A percentile compares a stretch with the other conserved stretches of the same genome.
phyloP scores from a whole-genome alignment of 2,888 invertebrate species.

The Oxytorus armatus region DNA sequence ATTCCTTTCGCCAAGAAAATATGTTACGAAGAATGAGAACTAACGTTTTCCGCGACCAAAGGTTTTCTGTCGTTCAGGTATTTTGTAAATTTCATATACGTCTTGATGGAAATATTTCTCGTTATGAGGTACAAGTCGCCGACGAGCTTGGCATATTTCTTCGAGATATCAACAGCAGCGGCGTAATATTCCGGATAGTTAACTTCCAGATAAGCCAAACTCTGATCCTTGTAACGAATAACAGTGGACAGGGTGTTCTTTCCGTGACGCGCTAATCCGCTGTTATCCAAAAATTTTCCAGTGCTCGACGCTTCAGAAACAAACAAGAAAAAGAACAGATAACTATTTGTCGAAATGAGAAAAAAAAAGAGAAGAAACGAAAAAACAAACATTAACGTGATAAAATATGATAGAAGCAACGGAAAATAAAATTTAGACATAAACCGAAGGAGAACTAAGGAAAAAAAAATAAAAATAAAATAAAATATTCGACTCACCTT shows the following conservation, averaged over 20 bases:
- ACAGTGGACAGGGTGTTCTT: conserved; percentile 88
- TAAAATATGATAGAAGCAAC: too few species aligned
- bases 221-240: conserved; percentile 87
- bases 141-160: conserved; percentile 88
- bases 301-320: conserved; percentile 87
- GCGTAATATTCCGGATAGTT: conserved; percentile 89
- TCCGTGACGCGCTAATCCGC: conserved; percentile 88
- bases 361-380: too few species aligned
- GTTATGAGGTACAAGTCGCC: conserved; percentile 86
- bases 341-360: not conserved
- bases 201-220: conserved; percentile 89
- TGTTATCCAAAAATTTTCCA: conserved; percentile 88
- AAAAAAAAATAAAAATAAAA: conserved; percentile 10
- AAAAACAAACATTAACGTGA: too few species aligned
- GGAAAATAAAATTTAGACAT: not conserved
- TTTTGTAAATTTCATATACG: conserved; percentile 85
- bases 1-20: too few species aligned
- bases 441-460: not conserved
- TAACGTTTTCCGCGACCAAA: conserved; percentile 85
- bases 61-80: conserved; percentile 86
- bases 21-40: conserved; percentile 75
- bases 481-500: conserved; percentile 85
- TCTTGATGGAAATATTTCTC: conserved; percentile 85
- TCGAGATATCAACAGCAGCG: conserved; percentile 85
- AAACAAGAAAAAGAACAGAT: conserved; percentile 5